A percentile compares a stretch with the other conserved stretches of the same genome.
phyloP scores from a whole-genome alignment of 2,888 invertebrate genomes.

The Parapristionchus giblindavisi region DNA sequence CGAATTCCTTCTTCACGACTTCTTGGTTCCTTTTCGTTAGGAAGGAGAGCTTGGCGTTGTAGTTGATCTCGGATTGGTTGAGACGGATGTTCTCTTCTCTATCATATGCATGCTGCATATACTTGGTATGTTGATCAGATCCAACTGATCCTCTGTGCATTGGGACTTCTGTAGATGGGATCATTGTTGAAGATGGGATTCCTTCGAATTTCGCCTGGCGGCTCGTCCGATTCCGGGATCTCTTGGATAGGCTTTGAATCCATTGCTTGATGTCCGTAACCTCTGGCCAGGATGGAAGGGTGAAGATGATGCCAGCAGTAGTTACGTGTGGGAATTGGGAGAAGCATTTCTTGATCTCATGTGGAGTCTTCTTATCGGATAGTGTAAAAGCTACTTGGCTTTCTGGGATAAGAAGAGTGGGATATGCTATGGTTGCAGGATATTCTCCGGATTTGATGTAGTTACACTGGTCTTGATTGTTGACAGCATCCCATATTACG shows the following conservation, averaged over 20 bases:
- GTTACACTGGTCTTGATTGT: not conserved
- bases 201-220: no score
- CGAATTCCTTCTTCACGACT: slow-evolving; percentile 29
- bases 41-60: slow-evolving; percentile 7
- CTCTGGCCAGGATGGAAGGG: not conserved
- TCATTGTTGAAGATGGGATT: no score
- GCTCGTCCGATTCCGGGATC: no score
- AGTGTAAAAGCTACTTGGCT: not conserved
- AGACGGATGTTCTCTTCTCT: not conserved
- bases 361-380: not conserved
- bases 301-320: not conserved
- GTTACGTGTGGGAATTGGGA: not conserved
- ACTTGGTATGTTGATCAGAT: not conserved
- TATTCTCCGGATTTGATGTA: not conserved
- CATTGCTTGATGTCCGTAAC: not conserved
- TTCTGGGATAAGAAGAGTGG: not conserved
- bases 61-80: not conserved
- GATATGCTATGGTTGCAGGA: not conserved
- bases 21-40: slow-evolving; percentile 18
- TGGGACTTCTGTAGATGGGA: not conserved
- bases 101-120: not conserved
- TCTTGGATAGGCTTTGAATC: not conserved
- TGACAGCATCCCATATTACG: not conserved
- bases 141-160: not conserved
- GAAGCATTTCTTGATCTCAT: not conserved